Conservation (phyloP, 1,140 invertebrate genomes). For the Spodoptera litura region DNA sequence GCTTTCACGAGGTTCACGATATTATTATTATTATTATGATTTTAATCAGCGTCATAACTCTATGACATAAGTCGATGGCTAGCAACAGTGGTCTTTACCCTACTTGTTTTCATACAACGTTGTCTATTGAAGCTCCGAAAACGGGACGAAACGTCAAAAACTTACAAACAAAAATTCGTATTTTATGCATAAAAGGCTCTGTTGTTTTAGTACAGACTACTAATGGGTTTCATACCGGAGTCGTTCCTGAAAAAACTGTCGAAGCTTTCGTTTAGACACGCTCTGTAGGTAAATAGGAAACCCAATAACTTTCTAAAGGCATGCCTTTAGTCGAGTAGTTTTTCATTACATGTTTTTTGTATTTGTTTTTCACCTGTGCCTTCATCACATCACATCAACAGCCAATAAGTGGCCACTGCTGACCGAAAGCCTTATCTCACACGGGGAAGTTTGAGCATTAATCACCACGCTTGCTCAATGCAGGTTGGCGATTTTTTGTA, state of each 20-base stretch:
- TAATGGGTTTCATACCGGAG: neutral
- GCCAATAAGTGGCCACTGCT: too few relatives aligned
- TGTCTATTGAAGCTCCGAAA: slow-evolving; percentile 40
- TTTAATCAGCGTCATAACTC: too few relatives aligned
- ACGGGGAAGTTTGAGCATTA: too few relatives aligned
- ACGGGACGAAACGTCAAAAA: slow-evolving; percentile 39
- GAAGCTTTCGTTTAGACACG: neutral
- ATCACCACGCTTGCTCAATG: too few relatives aligned
- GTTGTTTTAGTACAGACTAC: slow-evolving; percentile 8
- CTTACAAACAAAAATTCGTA: slow-evolving; percentile 34
- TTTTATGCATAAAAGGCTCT: slow-evolving; percentile 42
- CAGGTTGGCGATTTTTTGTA: too few relatives aligned
- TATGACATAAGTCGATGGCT: neutral
- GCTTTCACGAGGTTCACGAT: too few relatives aligned
- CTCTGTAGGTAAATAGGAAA: slow-evolving; percentile 1
- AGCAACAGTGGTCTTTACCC: neutral
- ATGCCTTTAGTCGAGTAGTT: neutral
- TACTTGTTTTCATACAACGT: slow-evolving; percentile 27
- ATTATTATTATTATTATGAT: too few relatives aligned
- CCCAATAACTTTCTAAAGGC: neutral
- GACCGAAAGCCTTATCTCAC: too few relatives aligned
- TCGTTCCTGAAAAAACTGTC: neutral
- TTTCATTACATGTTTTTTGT: neutral
- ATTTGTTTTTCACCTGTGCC: too few relatives aligned
- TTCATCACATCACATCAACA: too few relatives aligned